Base-by-base conservation (phyloP, 2,888 invertebrate species). In the Bhutanitis thaidina region DNA sequence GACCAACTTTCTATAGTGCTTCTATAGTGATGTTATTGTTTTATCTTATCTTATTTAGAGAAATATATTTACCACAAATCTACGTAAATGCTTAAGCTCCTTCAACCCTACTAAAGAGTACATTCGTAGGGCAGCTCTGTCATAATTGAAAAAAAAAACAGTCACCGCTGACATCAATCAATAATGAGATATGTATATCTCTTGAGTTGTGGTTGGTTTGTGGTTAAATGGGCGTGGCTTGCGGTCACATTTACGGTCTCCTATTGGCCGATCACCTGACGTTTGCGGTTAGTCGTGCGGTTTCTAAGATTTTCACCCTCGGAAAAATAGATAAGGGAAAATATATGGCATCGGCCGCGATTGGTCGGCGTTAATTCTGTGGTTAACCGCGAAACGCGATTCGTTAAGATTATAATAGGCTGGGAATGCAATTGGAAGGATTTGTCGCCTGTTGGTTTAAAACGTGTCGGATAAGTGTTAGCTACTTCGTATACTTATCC, bases 201-300 rank as follows among this genome's bases (percentile, higher is more conserved):
- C 83, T 20, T 20, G 88, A 81, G 74, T 84, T 88, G 90, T 88
- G 90, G 90, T 90, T 90, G 90, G 90, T 90, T 92, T 92, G 92
- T 85, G 92, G 92, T 92, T 91, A 89, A 74, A 69, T 73, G 88
- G 92, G 92, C 91, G 92, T 90, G 90, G 91, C 80, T 85, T 91
- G 91, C 69, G 92, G 91, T 91, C 83, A 86, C 79, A 90, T 87
- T 87, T 88, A 86, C 84, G 82, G 82, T 73, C 78, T 79, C 69
- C 82, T 71, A 92, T 92, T 92, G 92, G 92, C 76, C 82, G 83
- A 87, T 85, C 74, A 86, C 80, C 83, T 89, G 85, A 87, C 88
- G 86, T 88, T 89, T 90, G 90, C 70, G 90, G 90, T 90, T 89
- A 87, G 83, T 75, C 80, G 67, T 92, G 92, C 81, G 92, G 92